Conservation (phyloP, 2,797 vertebrate species). For the Taeniopygia guttata region DNA sequence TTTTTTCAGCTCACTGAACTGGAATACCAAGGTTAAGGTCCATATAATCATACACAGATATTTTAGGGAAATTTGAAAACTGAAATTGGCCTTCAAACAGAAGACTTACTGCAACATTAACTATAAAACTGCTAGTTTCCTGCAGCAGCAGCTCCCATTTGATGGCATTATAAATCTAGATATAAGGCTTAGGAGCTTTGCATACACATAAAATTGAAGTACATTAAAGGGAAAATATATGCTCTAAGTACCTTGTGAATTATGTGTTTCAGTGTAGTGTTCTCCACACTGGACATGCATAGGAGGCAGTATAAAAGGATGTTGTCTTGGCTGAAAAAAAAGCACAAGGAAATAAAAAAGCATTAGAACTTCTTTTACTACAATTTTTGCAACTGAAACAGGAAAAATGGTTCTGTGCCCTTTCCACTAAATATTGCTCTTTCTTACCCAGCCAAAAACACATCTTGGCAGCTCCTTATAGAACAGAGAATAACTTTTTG, state of each 20-base stretch:
- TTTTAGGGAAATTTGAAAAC: conserved; percentile 30
- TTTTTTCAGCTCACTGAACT: conserved; percentile 40
- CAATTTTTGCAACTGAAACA: background rate
- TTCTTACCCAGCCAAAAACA: conserved; percentile 1
- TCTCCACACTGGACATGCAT: conserved; percentile 90
- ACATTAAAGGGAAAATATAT: background rate
- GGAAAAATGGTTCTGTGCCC: background rate
- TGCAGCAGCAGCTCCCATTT: background rate
- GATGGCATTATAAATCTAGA: background rate
- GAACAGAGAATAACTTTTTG: background rate
- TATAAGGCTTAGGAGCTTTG: background rate
- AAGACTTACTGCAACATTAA: conserved; percentile 42
- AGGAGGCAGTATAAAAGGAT: conserved; percentile 89
- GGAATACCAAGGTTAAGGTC: conserved; percentile 34
- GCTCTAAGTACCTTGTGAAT: conserved; percentile 90
- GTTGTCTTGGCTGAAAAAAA: conserved; percentile 85
- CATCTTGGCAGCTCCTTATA: background rate
- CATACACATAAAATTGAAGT: background rate
- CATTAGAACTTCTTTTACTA: background rate
- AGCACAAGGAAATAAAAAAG: background rate
- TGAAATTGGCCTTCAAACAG: conserved; percentile 19
- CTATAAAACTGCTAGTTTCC: background rate
- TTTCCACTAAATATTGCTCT: background rate
- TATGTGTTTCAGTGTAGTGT: conserved; percentile 91
- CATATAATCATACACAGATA: background rate